Conservation (phyloP, 2,888 invertebrate species). For the Nymphalis c-album region DNA sequence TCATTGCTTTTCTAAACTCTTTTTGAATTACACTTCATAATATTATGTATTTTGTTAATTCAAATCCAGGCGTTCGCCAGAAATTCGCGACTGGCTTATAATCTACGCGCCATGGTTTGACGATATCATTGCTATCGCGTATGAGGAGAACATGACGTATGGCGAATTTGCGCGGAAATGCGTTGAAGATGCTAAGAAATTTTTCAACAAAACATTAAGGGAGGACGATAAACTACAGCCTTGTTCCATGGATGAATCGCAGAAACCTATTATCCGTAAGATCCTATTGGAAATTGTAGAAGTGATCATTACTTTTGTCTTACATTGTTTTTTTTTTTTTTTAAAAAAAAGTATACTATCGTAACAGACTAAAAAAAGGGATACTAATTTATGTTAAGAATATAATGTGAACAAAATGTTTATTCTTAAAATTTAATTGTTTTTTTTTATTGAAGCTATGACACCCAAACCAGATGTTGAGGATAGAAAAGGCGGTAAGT, state of each 20-base stretch:
- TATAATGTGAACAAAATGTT: neutral
- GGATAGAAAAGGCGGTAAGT: slow-evolving; percentile 22
- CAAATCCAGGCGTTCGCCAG: slow-evolving; percentile 57
- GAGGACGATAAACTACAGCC: slow-evolving; percentile 44
- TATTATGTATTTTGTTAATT: neutral
- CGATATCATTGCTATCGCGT: slow-evolving; percentile 81
- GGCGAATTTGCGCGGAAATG: slow-evolving; percentile 45
- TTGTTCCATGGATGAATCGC: slow-evolving; percentile 48
- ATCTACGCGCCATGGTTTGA: slow-evolving; percentile 86
- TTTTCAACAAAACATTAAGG: slow-evolving; percentile 28
- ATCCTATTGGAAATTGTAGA: too few relatives aligned
- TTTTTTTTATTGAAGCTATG: slow-evolving; percentile 29
- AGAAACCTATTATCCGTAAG: slow-evolving; percentile 36
- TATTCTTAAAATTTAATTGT: neutral
- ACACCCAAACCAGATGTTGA: slow-evolving; percentile 29
- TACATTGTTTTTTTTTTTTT: neutral
- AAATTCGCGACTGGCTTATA: slow-evolving; percentile 84
- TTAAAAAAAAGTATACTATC: neutral
- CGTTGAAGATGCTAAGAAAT: slow-evolving; percentile 42
- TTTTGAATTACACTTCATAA: neutral
- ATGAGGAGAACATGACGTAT: slow-evolving; percentile 81
- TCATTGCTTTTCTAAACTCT: too few relatives aligned
- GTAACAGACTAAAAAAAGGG: neutral
- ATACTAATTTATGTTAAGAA: too few relatives aligned
- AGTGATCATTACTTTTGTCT: neutral